A percentile compares a stretch with the other conserved stretches of the same genome.
Evolutionary conservation across 2,888 invertebrate genomes (phyloP).

Genomic region (Tachystola acroxantha): DNA sequence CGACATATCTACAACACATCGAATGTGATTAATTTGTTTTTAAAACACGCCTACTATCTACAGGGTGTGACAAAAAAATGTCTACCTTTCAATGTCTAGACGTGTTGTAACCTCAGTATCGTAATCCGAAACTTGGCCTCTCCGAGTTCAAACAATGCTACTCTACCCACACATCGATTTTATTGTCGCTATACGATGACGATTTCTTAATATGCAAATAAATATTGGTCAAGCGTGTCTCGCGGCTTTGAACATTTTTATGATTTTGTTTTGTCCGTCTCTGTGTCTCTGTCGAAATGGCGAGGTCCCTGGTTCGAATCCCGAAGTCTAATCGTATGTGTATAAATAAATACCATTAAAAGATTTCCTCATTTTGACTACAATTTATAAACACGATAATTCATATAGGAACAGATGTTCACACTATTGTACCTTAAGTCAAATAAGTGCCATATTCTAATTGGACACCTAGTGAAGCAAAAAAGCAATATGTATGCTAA

Average conservation of each 20-base stretch:
- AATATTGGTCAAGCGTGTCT: slow-evolving; percentile 25
- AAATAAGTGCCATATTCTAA: slow-evolving; percentile 18
- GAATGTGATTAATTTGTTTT: slow-evolving; percentile 45
- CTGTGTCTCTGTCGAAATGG: too few relatives aligned
- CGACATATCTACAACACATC: slow-evolving; percentile 16
- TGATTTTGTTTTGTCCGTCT: too few relatives aligned
- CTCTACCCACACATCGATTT: slow-evolving; percentile 48
- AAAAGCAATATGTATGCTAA: slow-evolving; percentile 47
- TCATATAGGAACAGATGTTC: slow-evolving; percentile 10
- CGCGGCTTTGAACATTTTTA: too few relatives aligned
- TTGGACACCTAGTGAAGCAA: slow-evolving; percentile 22
- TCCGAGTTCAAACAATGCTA: slow-evolving; percentile 44
- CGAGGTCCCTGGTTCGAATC: too few relatives aligned
- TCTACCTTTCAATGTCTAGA: slow-evolving; percentile 57
- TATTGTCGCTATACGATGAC: slow-evolving; percentile 32
- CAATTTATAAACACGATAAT: too few relatives aligned
- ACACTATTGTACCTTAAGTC: slow-evolving; percentile 1
- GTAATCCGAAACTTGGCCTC: slow-evolving; percentile 23
- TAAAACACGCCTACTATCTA: slow-evolving; percentile 40
- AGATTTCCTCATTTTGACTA: too few relatives aligned
- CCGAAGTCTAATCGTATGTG: too few relatives aligned
- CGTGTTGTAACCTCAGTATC: slow-evolving; percentile 41
- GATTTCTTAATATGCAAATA: slow-evolving; percentile 48
- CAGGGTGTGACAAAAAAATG: slow-evolving; percentile 48
- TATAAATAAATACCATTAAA: too few relatives aligned